Percentiles rank a stretch among this genome's conserved stretches.
phyloP scores from a whole-genome alignment of 2,797 vertebrate species.

The Mormyrops attenuatus region DNA sequence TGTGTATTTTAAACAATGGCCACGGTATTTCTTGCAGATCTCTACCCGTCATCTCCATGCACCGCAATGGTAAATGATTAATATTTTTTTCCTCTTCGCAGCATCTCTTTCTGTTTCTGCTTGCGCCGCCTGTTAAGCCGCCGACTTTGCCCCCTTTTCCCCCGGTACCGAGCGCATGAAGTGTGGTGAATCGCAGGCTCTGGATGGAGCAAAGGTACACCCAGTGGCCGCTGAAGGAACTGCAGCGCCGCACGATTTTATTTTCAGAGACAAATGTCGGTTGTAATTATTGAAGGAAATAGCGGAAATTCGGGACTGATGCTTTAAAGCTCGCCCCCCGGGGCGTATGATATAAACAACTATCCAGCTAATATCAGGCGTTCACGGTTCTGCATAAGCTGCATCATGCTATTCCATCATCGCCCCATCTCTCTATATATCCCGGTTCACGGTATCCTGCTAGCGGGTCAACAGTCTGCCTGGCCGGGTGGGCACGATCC shows the following conservation, averaged over 20 bases:
- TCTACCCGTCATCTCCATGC: neutral
- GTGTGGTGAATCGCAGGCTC: slow-evolving; percentile 50
- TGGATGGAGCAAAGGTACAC: slow-evolving; percentile 70
- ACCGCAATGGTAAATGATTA: neutral
- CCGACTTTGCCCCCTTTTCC: slow-evolving; percentile 54
- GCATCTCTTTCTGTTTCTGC: slow-evolving; percentile 46
- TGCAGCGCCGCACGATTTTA: slow-evolving; percentile 26
- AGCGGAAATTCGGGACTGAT: neutral
- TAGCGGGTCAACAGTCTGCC: neutral
- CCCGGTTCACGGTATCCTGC: neutral
- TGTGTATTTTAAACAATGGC: slow-evolving; percentile 48
- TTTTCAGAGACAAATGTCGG: neutral
- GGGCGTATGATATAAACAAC: neutral
- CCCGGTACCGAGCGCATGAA: slow-evolving; percentile 62
- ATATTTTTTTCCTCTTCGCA: neutral
- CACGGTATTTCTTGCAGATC: slow-evolving; percentile 24
- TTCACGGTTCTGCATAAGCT: neutral
- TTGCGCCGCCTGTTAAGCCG: slow-evolving; percentile 49
- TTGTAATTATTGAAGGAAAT: neutral
- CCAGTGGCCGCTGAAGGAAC: slow-evolving; percentile 54
- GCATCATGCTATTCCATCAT: neutral
- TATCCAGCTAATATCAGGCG: neutral
- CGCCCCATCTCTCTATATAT: neutral
- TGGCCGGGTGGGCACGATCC: neutral
- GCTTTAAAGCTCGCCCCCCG: neutral